These are phyloP conservation scores for Bombus waltoni DNA, from an alignment of 1,140 invertebrate genomes.

Conservation along the genomic window DNA sequence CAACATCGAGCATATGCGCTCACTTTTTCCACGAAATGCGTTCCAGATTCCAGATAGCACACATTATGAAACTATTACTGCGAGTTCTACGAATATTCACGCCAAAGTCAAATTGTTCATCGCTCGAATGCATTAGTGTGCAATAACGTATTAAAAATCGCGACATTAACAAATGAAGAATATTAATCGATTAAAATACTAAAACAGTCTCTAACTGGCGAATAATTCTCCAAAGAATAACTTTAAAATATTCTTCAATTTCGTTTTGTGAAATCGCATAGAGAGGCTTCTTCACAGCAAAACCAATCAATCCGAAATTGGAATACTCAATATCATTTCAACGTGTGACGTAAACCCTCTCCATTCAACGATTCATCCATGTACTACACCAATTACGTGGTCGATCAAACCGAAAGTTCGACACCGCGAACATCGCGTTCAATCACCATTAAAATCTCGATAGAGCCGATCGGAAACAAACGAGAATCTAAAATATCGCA, in stretches of 20 bases:
- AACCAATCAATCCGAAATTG: slow-evolving; percentile 20
- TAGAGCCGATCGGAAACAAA: too few species aligned
- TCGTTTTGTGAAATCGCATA: not conserved
- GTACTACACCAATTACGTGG: too few species aligned
- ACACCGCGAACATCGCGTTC: too few species aligned
- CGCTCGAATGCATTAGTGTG: not conserved
- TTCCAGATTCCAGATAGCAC: not conserved
- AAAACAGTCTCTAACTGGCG: too few species aligned
- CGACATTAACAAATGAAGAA: too few species aligned
- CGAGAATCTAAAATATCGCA: too few species aligned
- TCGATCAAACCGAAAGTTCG: not conserved
- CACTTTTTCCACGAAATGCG: not conserved
- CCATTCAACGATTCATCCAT: not conserved
- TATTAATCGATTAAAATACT: too few species aligned
- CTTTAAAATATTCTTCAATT: not conserved
- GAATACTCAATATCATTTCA: not conserved
- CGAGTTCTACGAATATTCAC: not conserved
- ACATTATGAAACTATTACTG: not conserved
- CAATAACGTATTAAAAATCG: not conserved
- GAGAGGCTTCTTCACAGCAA: not conserved
- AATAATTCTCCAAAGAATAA: too few species aligned
- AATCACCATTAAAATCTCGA: too few species aligned
- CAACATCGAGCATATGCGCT: not conserved
- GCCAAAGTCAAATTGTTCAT: not conserved
- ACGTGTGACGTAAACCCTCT: not conserved